phyloP scores from a whole-genome alignment of 2,113 vertebrate species.

The Gyps fulvus region DNA sequence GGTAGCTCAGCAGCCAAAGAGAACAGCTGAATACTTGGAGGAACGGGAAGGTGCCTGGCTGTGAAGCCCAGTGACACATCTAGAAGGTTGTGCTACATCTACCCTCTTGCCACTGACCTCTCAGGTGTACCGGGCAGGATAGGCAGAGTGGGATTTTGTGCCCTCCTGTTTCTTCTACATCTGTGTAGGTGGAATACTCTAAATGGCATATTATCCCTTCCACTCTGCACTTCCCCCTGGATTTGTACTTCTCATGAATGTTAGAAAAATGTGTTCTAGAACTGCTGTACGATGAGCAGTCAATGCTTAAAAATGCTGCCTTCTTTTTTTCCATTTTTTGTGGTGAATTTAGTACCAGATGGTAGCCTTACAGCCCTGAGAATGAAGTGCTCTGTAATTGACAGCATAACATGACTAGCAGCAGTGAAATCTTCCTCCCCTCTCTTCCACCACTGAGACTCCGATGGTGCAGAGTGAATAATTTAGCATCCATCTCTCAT shows the following conservation, averaged over 20 bases:
- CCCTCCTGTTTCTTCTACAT: neutral
- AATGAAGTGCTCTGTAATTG: neutral
- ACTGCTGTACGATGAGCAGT: neutral
- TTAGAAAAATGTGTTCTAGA: neutral
- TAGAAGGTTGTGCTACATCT: accelerated
- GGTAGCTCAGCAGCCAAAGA: neutral
- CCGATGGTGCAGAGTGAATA: slow-evolving; percentile 6
- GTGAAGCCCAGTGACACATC: neutral
- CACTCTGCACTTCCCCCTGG: neutral
- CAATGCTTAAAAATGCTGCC: neutral
- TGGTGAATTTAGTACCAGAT: slow-evolving; percentile 13
- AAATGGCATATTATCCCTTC: neutral
- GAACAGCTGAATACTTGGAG: neutral
- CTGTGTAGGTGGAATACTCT: neutral
- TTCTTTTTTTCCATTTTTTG: neutral
- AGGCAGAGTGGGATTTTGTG: neutral
- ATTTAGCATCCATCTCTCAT: slow-evolving; percentile 40
- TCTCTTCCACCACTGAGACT: neutral
- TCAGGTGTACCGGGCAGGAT: neutral
- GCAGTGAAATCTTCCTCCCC: neutral
- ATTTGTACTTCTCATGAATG: neutral
- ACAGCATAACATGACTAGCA: neutral
- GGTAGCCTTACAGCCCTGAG: slow-evolving; percentile 17
- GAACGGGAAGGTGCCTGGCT: neutral
- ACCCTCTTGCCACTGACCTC: neutral